Base-by-base conservation (phyloP, 2,113 vertebrate species). In the Limanda limanda region DNA sequence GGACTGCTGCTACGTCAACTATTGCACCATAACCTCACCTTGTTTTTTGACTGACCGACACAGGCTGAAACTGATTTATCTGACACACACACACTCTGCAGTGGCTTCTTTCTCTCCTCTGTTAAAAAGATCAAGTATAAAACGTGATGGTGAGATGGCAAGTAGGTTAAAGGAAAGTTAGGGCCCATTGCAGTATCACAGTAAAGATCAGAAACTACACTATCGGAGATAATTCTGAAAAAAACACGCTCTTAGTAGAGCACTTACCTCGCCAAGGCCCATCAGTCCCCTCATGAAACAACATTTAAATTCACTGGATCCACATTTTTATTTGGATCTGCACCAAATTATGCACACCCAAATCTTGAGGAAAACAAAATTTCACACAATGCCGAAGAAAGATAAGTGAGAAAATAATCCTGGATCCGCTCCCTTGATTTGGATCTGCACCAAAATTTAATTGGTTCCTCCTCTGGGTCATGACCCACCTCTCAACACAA, bases 1-100 rank as follows among this genome's bases (percentile, higher is more conserved):
- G 61, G 82, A 83, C 81, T 76, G 88, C 83, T 89, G 84, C 84
- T 86, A 60, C 77, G 68, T 68, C 25, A 61, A 57, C 69, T 66
- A 21, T 42, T 23, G 54, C 82, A 74, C 76, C 52, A 0, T 81
- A 79, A 85, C 71, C 73, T 88, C 79, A 74, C 65, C 20, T 61
- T 14, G 8, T 73, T 5, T 71, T 66, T 58, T 18, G 20, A 78
- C 84, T 60, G 73, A 81, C 68, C 66, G 20, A 71, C 81, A 9
- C 47, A 7, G 57, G 59, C 66, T 59, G 67, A 75, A 73, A 40
- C 21, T 67, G 2, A 68, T 75, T 64, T 52, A 83, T 72, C 42
- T 51, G 5, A 67, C 18, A 61, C 55, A 61, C 55, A 61, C 35
- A 61, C 18, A 61, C 55, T 15, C 12, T 57, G 59, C 65, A 35